Conservation (phyloP, 1,140 invertebrate species). For the Drosophila bocki region DNA sequence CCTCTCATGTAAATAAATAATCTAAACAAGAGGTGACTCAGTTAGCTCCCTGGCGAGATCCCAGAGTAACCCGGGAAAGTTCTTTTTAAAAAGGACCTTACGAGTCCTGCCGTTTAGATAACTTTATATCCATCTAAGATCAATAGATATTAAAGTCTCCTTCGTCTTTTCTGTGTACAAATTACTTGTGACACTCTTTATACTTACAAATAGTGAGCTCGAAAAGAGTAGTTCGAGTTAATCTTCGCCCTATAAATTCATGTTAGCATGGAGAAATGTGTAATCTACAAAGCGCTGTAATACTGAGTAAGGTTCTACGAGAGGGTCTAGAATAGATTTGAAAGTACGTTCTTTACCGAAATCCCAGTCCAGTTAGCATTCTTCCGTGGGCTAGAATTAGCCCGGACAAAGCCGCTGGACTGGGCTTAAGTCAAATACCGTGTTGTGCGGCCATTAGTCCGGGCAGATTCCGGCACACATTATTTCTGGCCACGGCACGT, state of each 20-base stretch:
- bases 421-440: constrained; percentile 51
- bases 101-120: too few relatives aligned
- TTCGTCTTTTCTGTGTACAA: too few relatives aligned
- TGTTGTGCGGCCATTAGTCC: constrained; percentile 64
- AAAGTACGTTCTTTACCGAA: background rate
- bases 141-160: too few relatives aligned
- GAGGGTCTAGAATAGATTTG: background rate
- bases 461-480: constrained; percentile 66
- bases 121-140: too few relatives aligned
- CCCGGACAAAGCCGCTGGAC: constrained; percentile 13
- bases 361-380: constrained; percentile 6
- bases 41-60: too few relatives aligned
- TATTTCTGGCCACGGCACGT: constrained; percentile 72
- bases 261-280: too few relatives aligned
- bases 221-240: background rate
- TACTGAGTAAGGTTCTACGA: background rate
- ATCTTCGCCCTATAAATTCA: background rate
- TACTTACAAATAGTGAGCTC: too few relatives aligned
- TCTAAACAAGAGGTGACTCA: too few relatives aligned
- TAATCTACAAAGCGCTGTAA: background rate
- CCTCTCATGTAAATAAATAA: too few relatives aligned
- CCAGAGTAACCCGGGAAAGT: too few relatives aligned
- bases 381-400: background rate
- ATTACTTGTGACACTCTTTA: too few relatives aligned
- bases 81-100: too few relatives aligned